Base-by-base conservation (phyloP, 2,888 invertebrate genomes). In the Coleophora deauratella region DNA sequence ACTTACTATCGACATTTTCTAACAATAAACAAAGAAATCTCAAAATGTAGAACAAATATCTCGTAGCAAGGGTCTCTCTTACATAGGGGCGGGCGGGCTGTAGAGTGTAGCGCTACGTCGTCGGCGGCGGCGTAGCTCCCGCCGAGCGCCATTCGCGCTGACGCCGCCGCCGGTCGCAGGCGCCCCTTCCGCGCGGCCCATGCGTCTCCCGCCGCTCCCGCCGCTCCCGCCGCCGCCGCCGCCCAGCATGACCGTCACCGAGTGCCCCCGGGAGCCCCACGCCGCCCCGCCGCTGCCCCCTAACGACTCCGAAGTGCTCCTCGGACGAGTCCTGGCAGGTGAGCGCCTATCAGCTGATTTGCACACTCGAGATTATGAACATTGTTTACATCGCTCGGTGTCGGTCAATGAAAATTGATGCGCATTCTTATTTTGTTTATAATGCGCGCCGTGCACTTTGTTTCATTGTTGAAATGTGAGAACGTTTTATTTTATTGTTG, bases 131-230 rank as follows among this genome's bases (percentile, higher is more conserved):
- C 77, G 72, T 77, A 78, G 82, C 72, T 65, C 10, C 57, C 58
- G 60, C 54, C 65, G 70, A 71, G 69, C 73, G 81, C 77, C 86
- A 81, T 80, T 82, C 82, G 80, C 69, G 81, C 65, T 62, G 66
- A 66, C 75, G 77, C 79, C 82, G 82, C 74, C 82, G 80, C 68
- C 80, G 80, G 74, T 66, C 78, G 71, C 82, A 82, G 81, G 81
- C 81, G 82, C 68, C 57, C 68, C 50, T 52, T 55, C 52, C 61
- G 72, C 70, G 74, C 69, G 78, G 71, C 67, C 64, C 66, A 81
- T 80, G 82, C 82, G 71, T 66, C 73, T 78, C 67, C 72, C 72
- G 66, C 50, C 54, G 52, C 55, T 55, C 50, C 53, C 57, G 51
- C 50, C 46, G 38, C 27, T 21, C 12, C 38, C 49, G 44, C 35